These are phyloP conservation scores for Cranoglanis bouderius DNA, from an alignment of 2,113 vertebrate species.

Conservation along the genomic window DNA sequence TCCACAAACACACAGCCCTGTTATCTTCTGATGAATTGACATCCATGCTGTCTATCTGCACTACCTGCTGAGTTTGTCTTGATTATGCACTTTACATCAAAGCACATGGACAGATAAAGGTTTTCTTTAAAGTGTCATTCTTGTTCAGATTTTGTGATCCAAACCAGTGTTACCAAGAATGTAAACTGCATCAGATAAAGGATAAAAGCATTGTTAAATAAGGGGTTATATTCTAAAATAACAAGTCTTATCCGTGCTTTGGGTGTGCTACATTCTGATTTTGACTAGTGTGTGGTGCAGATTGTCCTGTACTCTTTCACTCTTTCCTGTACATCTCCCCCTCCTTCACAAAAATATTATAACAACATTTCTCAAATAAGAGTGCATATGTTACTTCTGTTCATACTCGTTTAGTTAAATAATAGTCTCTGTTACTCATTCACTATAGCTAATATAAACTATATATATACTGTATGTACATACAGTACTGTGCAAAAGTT, in stretches of 20 bases:
- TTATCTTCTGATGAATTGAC: conserved; percentile 36
- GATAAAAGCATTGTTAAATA: conserved; percentile 4
- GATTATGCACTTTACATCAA: conserved; percentile 35
- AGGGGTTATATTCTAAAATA: background rate
- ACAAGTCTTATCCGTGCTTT: background rate
- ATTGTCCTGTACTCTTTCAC: background rate
- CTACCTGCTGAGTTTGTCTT: conserved; percentile 17
- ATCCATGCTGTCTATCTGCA: conserved; percentile 28
- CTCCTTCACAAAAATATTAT: background rate
- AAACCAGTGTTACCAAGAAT: conserved; percentile 2
- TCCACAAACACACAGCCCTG: conserved; percentile 1
- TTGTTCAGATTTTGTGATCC: background rate
- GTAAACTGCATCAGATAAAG: background rate
- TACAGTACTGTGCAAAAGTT: no score
- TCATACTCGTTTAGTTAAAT: background rate
- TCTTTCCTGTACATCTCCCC: no score
- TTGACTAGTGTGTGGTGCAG: background rate
- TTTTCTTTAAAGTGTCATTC: conserved; percentile 12
- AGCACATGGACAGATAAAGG: background rate
- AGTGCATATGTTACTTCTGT: background rate
- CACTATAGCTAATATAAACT: background rate
- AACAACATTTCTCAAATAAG: background rate
- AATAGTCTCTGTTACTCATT: background rate
- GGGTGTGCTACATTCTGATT: background rate
- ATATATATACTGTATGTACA: no score